Base-by-base conservation (phyloP, 92 coral and sea anemone species). In the Epizoanthus ramosus region DNA sequence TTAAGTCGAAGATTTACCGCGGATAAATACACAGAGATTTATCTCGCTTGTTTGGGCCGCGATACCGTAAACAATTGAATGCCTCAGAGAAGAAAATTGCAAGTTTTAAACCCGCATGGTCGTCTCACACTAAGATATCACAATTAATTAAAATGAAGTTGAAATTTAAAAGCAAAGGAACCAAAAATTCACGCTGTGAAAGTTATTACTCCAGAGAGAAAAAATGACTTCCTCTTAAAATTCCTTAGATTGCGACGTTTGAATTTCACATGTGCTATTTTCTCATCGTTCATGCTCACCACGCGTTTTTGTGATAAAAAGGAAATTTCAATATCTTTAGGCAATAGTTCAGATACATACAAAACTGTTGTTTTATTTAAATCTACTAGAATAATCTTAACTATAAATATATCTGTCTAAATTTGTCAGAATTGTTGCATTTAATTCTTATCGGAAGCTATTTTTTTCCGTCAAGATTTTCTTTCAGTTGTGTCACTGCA, bases 21-120 rank as follows among this genome's bases (percentile, higher is more conserved):
- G 56, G 28, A 80, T 80, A 80, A 66, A 66, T 68, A 77, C 71
- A 59, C 71, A 77, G 82, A 77, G 56, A 60, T 60, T 77, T 77
- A 77, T 77, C 71, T 61, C 70, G 41, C 70, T 77, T 77, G 70
- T 61, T 61, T 75, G 53, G 21, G 21, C 68, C 71, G 71, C 71
- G 82, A 77, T 77, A 77, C 69, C 23, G 22, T 77, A 63, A 77
- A 77, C 82, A 77, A 63, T 61, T 60, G 57, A 19, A 41, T 21
- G 47, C 17, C 70, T 15, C 17, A 12, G 45, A 31, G 69, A 37
- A 50, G 31, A 77, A 37, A 77, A 35, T 37, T 77, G 71, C 21
- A 60, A 22, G 22, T 60, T 22, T 3, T 53, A 75, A 41, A 3
- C 82, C 69, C 82, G 71, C 82, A 60, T 41, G 41, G 17, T 15